Base-by-base conservation (phyloP, 2,113 vertebrate species). In the Clupea harengus region DNA sequence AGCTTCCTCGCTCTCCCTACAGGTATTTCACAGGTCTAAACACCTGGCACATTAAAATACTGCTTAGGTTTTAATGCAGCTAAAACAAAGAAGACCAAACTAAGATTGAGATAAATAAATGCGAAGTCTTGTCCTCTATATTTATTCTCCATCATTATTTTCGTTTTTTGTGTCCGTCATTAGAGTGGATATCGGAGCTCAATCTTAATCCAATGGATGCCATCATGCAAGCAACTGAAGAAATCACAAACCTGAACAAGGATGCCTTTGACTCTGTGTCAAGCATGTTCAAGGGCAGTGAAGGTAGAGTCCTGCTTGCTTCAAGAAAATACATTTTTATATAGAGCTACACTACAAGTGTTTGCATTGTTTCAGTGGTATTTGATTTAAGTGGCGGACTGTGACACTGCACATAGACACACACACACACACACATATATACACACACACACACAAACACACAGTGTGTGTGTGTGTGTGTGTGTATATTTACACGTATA, bases 201-300 rank as follows among this genome's bases (percentile, higher is more conserved):
- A 67, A 67, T 28, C 3, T 67, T 28, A 25, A 60, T 47, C 89
- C 89, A 15, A 47, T 89, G 83, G 46, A 88, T 81, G 54, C 81
- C 46, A 28, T 85, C 44, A 80, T 22, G 28, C 45, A 85, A 44
- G 89, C 85, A 75, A 81, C 49, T 72, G 85, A 50, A 39, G 45
- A 81, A 25, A 81, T 86, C 44, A 81, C 57, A 86, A 80, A 67
- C n/a, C 8, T 45, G 6, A 28, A 60, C 81, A 83, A 47, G 83
- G 57, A 20, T 25, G 54, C 80, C 72, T 9, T 75, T 15, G 45
- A n/a, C 8, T 83, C 57, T 49, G n/a, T 89, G 81, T 72, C 57
- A 28, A 50, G 20, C 49, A 32, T 75, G n/a, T 86, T 89, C 47
- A 60, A 83, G 6, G 50, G 84, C 9, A 2, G 47, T 50, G 83